Evolutionary conservation across 2,888 invertebrate genomes (phyloP), one percentile per base, ranked within the genome.

Genomic region (Alviniconcha strummeri): DNA sequence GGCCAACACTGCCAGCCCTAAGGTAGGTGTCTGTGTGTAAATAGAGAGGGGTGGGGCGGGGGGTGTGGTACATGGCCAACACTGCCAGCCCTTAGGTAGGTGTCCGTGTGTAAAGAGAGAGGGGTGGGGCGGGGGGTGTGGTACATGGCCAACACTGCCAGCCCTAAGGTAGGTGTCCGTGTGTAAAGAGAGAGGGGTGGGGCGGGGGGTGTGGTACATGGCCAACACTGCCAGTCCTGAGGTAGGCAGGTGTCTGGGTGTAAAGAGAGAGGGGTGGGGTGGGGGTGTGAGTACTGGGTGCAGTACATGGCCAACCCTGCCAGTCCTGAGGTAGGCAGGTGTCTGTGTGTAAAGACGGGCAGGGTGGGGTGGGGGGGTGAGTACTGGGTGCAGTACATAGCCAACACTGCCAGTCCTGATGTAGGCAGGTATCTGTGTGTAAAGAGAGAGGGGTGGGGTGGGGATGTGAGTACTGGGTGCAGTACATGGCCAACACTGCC

Each of bases 401-500:
- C 83, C 9, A 82, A 80, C 83, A 56, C 71, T 75, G 78, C 80
- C 81, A 6, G 60, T 80, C 67, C 81, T 78, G 19, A 74, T 75
- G 75, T 82, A 60, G 36, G n/a, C n/a, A n/a, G n/a, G n/a, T n/a
- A n/a, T 36, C 1, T 36, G 36, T 36, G 36, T 36, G 36, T 36
- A 36, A 36, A 36, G 36, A 36, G 36, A 36, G 36, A 36, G 36
- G 36, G 36, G 36, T 36, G 36, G 36, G 36, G 36, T 36, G 36
- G 85, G 85, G 83, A 71, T 86, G 4, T 78, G 84, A n/a, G n/a
- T n/a, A n/a, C n/a, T n/a, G n/a, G n/a, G n/a, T n/a, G n/a, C n/a
- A n/a, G 69, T 60, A 82, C 36, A 72, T 82, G 1, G 75, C 83
- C 9, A 82, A 80, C 83, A 56, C 71, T 75, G 78, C 80, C 81